A percentile compares a stretch with the other conserved stretches of the same genome.
Evolutionary conservation across 2,797 vertebrate species (phyloP).

Genomic region (Acrocephalus scirpaceus): DNA sequence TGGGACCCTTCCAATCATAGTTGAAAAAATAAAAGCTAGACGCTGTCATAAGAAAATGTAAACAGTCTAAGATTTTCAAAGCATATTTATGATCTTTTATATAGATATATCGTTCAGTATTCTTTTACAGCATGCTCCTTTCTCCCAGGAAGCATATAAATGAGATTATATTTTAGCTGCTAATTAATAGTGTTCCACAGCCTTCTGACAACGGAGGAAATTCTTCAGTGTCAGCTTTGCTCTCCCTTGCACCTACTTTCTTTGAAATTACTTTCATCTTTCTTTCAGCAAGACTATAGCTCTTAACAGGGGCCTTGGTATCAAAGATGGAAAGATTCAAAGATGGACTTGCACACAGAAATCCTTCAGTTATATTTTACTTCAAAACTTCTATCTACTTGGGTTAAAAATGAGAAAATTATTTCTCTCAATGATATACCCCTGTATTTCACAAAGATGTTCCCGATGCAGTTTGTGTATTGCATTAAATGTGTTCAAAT

Average conservation of each 20-base stretch:
- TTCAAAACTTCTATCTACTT: not conserved
- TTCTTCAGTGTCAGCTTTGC: not conserved
- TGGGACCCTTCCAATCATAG: not conserved
- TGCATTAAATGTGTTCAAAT: not conserved
- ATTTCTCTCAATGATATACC: not conserved
- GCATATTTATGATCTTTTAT: not conserved
- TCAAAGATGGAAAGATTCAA: not conserved
- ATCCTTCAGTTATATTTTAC: not conserved
- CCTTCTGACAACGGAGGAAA: slow-evolving; percentile 10
- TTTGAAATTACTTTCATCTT: slow-evolving; percentile 15
- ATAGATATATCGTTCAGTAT: not conserved
- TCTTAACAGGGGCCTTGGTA: not conserved
- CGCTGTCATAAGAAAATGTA: not conserved
- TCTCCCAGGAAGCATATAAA: slow-evolving; percentile 8
- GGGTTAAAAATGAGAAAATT: not conserved
- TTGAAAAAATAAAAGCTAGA: not conserved
- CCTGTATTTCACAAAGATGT: not conserved
- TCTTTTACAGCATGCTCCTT: not conserved
- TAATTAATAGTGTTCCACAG: slow-evolving; percentile 31
- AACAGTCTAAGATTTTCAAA: not conserved
- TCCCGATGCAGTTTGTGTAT: not conserved
- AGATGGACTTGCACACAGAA: not conserved
- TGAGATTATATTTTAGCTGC: slow-evolving; percentile 22
- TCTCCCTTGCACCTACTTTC: not conserved
- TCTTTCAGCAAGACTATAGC: not conserved